Evolutionary conservation across 1,140 invertebrate species (phyloP).

Genomic region (Atopsyche davidsoni): DNA sequence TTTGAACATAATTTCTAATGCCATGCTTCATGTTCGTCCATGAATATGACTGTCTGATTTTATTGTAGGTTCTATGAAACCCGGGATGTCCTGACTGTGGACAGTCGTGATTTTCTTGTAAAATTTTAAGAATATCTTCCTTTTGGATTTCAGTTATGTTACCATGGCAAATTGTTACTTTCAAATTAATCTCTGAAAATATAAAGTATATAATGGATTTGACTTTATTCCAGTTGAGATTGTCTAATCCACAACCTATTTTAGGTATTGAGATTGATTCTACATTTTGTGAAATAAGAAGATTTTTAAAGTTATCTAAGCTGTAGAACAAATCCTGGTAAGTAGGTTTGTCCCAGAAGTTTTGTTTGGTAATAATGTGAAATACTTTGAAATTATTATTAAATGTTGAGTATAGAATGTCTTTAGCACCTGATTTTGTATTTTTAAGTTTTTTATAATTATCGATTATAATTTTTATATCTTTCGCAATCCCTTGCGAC

Average conservation of each 20-base stretch:
- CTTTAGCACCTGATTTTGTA: background rate
- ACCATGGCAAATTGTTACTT: conserved; percentile 18
- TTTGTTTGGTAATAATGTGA: conserved; percentile 23
- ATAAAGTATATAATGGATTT: conserved; percentile 24
- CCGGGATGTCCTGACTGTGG: conserved; percentile 34
- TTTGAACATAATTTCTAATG: conserved; percentile 33
- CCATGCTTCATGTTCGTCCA: conserved; percentile 33
- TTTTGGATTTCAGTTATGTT: conserved; percentile 13
- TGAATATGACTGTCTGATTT: conserved; percentile 31
- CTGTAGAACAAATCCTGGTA: conserved; percentile 22
- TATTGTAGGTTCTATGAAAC: conserved; percentile 31
- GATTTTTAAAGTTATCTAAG: conserved; percentile 17
- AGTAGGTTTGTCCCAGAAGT: conserved; percentile 24
- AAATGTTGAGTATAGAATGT: conserved; percentile 1
- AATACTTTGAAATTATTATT: conserved; percentile 7
- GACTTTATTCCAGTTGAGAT: conserved; percentile 24
- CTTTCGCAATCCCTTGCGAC: conserved; percentile 2
- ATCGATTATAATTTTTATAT: background rate
- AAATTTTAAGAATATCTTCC: conserved; percentile 26
- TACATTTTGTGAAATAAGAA: conserved; percentile 16
- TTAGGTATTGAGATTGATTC: conserved; percentile 14
- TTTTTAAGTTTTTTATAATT: conserved; percentile 13
- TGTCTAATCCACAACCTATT: conserved; percentile 11
- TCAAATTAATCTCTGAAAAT: conserved; percentile 17
- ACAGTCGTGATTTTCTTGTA: conserved; percentile 31